Base-by-base conservation (phyloP, 2,888 invertebrate genomes). In the Lissocephala sabroskyi region DNA sequence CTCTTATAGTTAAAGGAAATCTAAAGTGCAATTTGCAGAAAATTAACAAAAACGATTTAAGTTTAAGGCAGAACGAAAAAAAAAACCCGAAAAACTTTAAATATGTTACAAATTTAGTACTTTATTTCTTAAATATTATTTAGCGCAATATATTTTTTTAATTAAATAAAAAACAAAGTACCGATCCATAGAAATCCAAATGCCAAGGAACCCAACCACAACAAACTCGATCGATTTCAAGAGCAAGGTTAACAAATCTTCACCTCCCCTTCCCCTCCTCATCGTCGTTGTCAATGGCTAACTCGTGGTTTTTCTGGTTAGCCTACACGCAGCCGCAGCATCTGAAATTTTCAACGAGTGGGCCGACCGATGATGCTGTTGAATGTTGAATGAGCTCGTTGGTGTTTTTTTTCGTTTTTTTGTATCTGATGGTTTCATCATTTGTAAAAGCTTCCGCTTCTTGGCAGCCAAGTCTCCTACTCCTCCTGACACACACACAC, bases 381-480 rank as follows among this genome's bases (percentile, higher is more conserved):
- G 10, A 33, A 18, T 40, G 9, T 30, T 35, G 7, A n/a, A n/a
- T 47, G 26, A n/a, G n/a, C n/a, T n/a, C n/a, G n/a, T 42, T 7
- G n/a, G 30, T 30, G 29, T 40, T 10, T 32, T 19, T 35, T 35
- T 40, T 29, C 28, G 23, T 50, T 52, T 39, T 36, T 47, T 26
- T 45, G 42, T 41, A 48, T 19, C 39, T 45, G 37, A 42, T 28
- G 37, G 54, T 58, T 64, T 62, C 56, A 53, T 62, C 61, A 41
- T 41, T 50, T 44, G 52, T 50, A 66, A 74, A 58, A 62, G 76
- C 77, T 76, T 75, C 74, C 77, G 77, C 74, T 75, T 71, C 46
- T 29, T 30, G 28, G 29, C 29, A 5, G 17, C 35, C 16, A 33
- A 14, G 23, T 35, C 16, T 13, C 35, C n/a, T n/a, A n/a, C n/a